Evolutionary conservation across 2,888 invertebrate species (phyloP).

Genomic region (Calliphora vomitoria): DNA sequence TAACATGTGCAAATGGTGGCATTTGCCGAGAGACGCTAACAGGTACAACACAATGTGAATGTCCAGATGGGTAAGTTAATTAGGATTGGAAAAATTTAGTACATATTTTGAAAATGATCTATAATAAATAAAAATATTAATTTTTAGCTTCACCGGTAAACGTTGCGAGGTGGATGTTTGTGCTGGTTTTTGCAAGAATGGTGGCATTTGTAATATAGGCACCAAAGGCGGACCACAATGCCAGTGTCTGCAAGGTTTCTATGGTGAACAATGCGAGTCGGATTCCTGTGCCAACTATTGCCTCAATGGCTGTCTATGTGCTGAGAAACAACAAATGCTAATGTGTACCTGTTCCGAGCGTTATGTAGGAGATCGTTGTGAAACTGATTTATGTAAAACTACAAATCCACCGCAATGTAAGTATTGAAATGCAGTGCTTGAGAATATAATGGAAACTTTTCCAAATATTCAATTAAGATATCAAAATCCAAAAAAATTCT

Average conservation of each 20-base stretch:
- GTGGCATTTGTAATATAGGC: conserved; percentile 85
- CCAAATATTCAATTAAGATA: too few species aligned
- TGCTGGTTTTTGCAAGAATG: conserved; percentile 86
- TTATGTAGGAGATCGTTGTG: conserved; percentile 85
- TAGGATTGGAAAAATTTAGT: neutral
- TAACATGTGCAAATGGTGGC: conserved; percentile 88
- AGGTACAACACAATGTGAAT: conserved; percentile 85
- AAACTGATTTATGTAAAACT: conserved; percentile 85
- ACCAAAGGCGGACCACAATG: conserved; percentile 83
- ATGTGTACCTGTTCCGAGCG: conserved; percentile 82
- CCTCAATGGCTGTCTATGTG: conserved; percentile 85
- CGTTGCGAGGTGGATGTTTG: conserved; percentile 87
- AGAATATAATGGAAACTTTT: too few species aligned
- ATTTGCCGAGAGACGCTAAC: conserved; percentile 85
- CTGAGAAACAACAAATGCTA: conserved; percentile 78
- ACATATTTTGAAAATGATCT: neutral
- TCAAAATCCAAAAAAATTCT: too few species aligned
- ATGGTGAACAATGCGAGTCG: conserved; percentile 86
- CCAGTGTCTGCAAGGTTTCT: conserved; percentile 81
- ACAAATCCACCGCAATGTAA: conserved; percentile 82
- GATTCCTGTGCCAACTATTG: conserved; percentile 86
- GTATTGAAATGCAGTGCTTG: conserved; percentile 18
- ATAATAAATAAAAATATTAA: too few species aligned
- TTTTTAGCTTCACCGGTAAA: conserved; percentile 85
- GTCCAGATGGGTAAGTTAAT: conserved; percentile 85